These are phyloP conservation scores for Neogobius melanostomus DNA, from an alignment of 2,113 vertebrate species.

Conservation along the genomic window DNA sequence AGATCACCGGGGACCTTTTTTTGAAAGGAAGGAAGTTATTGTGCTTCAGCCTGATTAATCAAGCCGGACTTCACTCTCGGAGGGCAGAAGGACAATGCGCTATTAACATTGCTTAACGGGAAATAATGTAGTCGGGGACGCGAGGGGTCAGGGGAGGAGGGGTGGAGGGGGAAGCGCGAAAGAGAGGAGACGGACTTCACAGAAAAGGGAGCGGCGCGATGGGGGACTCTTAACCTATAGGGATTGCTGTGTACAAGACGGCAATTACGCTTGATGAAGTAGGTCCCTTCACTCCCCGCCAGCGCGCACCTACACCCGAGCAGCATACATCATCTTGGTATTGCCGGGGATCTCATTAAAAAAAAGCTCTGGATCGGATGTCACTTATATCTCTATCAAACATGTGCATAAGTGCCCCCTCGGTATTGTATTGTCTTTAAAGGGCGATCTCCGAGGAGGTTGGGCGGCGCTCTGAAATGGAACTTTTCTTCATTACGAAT, in stretches of 20 bases:
- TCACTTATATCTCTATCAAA: constrained; percentile 87
- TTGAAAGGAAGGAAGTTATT: constrained; percentile 44
- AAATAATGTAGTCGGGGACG: constrained; percentile 35
- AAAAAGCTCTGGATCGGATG: constrained; percentile 76
- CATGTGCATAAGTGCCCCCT: constrained; percentile 79
- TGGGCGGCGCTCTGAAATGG: constrained; percentile 69
- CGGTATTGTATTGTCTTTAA: constrained; percentile 74
- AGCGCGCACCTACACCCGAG: constrained; percentile 58
- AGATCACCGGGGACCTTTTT: constrained; percentile 41
- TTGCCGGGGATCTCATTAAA: constrained; percentile 83
- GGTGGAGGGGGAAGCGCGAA: constrained; percentile 5
- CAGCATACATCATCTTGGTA: constrained; percentile 60
- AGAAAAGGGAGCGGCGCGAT: constrained; percentile 31
- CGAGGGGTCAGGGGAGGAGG: constrained; percentile 25
- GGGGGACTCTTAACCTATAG: constrained; percentile 56
- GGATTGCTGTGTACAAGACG: constrained; percentile 70
- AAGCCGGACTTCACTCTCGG: constrained; percentile 33
- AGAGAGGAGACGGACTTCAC: constrained; percentile 3
- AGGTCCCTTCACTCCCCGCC: constrained; percentile 65
- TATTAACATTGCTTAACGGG: constrained; percentile 52
- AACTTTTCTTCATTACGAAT: constrained; percentile 81
- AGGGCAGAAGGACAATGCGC: constrained; percentile 34
- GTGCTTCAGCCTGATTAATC: constrained; percentile 62
- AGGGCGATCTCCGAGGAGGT: constrained; percentile 61
- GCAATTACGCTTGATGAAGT: constrained; percentile 80